Conservation (phyloP, 2,113 vertebrate genomes). For the Arvicanthis niloticus region DNA sequence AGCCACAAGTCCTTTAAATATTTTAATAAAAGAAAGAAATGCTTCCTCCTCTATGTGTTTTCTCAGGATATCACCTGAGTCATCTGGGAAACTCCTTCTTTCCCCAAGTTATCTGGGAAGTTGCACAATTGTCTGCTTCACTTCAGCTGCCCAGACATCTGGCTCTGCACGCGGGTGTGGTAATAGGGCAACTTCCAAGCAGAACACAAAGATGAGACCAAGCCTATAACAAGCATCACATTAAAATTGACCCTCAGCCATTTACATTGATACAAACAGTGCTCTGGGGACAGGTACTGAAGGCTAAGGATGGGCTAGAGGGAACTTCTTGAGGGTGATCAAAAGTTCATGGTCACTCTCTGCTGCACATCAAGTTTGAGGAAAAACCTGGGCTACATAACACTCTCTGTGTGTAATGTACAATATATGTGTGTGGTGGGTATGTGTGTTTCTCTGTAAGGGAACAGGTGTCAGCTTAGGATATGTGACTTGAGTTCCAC, state of each 20-base stretch:
- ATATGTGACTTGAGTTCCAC: neutral
- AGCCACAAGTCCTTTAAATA: neutral
- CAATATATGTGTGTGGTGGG: neutral
- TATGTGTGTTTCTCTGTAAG: neutral
- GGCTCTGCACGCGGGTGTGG: slow-evolving; percentile 22
- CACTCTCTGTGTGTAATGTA: neutral
- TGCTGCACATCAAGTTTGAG: neutral
- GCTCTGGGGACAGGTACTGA: neutral
- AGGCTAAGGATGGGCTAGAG: neutral
- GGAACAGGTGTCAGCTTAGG: neutral
- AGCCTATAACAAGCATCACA: neutral
- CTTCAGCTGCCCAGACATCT: slow-evolving; percentile 33
- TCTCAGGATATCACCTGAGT: slow-evolving; percentile 27
- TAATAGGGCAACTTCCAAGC: slow-evolving; percentile 45
- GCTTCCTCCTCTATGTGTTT: neutral
- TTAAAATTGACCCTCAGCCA: slow-evolving; percentile 37
- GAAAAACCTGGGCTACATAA: neutral
- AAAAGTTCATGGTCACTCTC: neutral
- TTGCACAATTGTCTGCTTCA: slow-evolving; percentile 35
- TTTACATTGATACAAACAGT: neutral
- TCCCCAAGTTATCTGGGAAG: slow-evolving; percentile 19
- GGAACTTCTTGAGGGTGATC: neutral
- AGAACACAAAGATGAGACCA: slow-evolving; percentile 2
- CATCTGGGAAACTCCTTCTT: neutral
- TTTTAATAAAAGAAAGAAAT: neutral